A percentile compares a stretch with the other conserved stretches of the same genome.
These are phyloP conservation scores for Lepisosteus osseus DNA, from an alignment of 2,113 vertebrate genomes.

Conservation along the genomic window DNA sequence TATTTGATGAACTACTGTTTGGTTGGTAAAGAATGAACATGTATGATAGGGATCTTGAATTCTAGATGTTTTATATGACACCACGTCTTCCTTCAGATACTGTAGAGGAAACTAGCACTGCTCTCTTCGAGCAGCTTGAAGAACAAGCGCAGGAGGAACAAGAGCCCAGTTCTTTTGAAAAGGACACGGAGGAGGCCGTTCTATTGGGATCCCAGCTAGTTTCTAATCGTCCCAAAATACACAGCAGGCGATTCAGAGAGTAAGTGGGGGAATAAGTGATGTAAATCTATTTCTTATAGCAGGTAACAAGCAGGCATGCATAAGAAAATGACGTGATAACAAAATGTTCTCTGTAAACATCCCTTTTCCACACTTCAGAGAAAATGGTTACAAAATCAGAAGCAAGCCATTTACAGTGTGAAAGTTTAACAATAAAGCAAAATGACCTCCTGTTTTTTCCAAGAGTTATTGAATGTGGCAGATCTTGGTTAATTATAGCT, in stretches of 20 bases:
- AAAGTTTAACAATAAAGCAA: too few species aligned
- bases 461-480: too few species aligned
- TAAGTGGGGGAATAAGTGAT: constrained; percentile 53
- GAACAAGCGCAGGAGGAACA: constrained; percentile 34
- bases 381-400: too few species aligned
- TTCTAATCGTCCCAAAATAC: constrained; percentile 75
- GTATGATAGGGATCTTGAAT: neutral
- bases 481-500: too few species aligned
- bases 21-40: neutral
- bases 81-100: constrained; percentile 26
- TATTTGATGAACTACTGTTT: neutral
- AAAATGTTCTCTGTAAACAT: too few species aligned
- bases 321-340: too few species aligned
- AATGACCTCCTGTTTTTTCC: too few species aligned
- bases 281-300: too few species aligned
- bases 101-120: constrained; percentile 19
- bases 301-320: too few species aligned
- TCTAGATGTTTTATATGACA: constrained; percentile 27
- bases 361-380: too few species aligned
- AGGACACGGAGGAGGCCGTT: constrained; percentile 30
- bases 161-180: neutral
- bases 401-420: too few species aligned
- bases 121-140: neutral
- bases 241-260: constrained; percentile 95
- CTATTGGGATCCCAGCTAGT: constrained; percentile 17